Base-by-base conservation (phyloP, 1,140 invertebrate genomes). In the Campodea augens region DNA sequence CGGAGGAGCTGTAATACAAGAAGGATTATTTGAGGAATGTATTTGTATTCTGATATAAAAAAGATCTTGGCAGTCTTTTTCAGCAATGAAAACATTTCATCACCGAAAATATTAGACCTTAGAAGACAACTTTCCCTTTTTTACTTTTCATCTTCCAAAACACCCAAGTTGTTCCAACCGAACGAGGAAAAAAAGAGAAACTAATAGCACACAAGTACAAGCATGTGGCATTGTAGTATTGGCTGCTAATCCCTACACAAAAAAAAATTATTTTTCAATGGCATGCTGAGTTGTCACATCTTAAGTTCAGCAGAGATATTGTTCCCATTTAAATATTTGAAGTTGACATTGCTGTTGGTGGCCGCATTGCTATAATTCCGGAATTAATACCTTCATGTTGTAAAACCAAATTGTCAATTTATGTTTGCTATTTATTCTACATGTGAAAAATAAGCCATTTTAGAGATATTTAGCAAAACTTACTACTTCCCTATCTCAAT, bases 1-100 rank as follows among this genome's bases (percentile, higher is more conserved):
- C 82, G 78, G 4, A 86, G 61, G 36, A 83, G 57, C 73, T 88
- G 68, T 47, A 58, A 53, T 50, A 56, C 39, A 47, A 50, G n/a
- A n/a, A n/a, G n/a, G n/a, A 32, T 46, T 39, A 42, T 47, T 41
- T 13, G 47, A 52, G 40, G 55, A 21, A 13, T 23, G 3, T 37
- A 32, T 13, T 25, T 21, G 20, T 37, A 37, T 4, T 32, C n/a
- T 32, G 15, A 37, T 3, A 37, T 18, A 18, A 3, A 37, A 18
- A 37, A 37, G 20, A 37, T 4, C n/a, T n/a, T n/a, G n/a, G n/a
- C n/a, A 37, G 10, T 4, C 4, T 18, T 37, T 37, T 4, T 37
- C 20, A 10, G 36, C 10, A 37, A 10, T n/a, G 10, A 37, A 37
- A 18, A 4, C 3, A 4, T 37, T 37, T 3, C n/a, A 4, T 37